Conservation (phyloP, 2,888 invertebrate species). For the Hermaeophaga mercurialis region DNA sequence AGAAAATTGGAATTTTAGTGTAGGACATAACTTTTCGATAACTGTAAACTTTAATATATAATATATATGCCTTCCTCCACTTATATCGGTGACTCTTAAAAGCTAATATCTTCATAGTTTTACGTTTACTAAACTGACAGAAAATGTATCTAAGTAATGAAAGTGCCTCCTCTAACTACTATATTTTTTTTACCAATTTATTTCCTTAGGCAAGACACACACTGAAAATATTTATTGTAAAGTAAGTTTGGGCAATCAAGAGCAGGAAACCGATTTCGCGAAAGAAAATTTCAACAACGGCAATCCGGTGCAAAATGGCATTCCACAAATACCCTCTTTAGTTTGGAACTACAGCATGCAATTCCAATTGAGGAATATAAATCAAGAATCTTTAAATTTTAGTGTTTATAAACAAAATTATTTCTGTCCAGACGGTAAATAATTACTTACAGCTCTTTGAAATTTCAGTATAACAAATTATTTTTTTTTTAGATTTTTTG, state of each 20-base stretch:
- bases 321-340: slow-evolving; percentile 56
- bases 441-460: too few species aligned
- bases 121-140: too few species aligned
- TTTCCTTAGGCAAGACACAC: slow-evolving; percentile 65
- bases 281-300: slow-evolving; percentile 60
- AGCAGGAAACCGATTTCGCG: slow-evolving; percentile 68
- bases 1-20: too few species aligned
- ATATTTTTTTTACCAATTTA: too few species aligned
- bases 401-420: slow-evolving; percentile 73
- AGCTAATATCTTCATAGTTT: too few species aligned
- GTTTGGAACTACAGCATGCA: slow-evolving; percentile 80
- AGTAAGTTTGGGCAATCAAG: slow-evolving; percentile 74
- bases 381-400: slow-evolving; percentile 71
- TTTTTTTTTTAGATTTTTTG: slow-evolving; percentile 65
- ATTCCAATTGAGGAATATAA: slow-evolving; percentile 71
- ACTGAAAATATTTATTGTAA: slow-evolving; percentile 73
- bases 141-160: too few species aligned
- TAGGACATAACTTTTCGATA: too few species aligned
- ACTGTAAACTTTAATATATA: too few species aligned
- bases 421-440: slow-evolving; percentile 73
- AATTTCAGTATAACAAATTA: too few species aligned
- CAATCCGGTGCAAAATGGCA: slow-evolving; percentile 50
- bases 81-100: too few species aligned
- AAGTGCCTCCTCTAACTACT: too few species aligned
- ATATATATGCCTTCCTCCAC: too few species aligned